A percentile compares a stretch with the other conserved stretches of the same genome.
Evolutionary conservation across 2,113 vertebrate genomes (phyloP).

Genomic region (Tor tambroides): DNA sequence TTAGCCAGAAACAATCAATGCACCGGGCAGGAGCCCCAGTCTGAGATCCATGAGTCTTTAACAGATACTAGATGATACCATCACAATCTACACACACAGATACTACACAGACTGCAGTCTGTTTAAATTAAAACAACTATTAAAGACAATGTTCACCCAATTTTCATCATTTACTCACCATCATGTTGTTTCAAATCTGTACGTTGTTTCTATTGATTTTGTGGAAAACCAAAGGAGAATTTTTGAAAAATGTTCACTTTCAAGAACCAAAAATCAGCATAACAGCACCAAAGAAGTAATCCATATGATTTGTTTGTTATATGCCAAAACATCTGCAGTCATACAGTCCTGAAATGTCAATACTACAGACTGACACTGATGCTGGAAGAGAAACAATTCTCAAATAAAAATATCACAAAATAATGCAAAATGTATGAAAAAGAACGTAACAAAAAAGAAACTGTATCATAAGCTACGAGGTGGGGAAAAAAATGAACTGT

Average conservation of each 20-base stretch:
- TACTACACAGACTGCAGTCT: conserved; percentile 45
- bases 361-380: neutral
- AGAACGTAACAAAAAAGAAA: neutral
- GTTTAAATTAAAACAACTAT: neutral
- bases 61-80: conserved; percentile 46
- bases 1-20: conserved; percentile 71
- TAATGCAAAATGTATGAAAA: too few relatives aligned
- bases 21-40: conserved; percentile 39
- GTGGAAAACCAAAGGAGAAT: neutral
- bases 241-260: neutral
- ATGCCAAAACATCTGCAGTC: neutral
- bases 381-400: neutral
- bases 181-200: neutral
- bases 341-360: neutral
- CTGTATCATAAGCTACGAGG: neutral
- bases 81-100: conserved; percentile 40
- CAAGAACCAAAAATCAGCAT: neutral
- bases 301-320: neutral
- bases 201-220: neutral
- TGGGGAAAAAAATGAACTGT: neutral
- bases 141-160: neutral
- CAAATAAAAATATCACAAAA: neutral
- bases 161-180: neutral
- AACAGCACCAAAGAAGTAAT: neutral
- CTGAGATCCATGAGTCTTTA: conserved; percentile 51